Percentiles rank a stretch among this genome's conserved stretches.
Conservation (phyloP, 2,888 invertebrate genomes). For the Parascotia fuliginaria region DNA sequence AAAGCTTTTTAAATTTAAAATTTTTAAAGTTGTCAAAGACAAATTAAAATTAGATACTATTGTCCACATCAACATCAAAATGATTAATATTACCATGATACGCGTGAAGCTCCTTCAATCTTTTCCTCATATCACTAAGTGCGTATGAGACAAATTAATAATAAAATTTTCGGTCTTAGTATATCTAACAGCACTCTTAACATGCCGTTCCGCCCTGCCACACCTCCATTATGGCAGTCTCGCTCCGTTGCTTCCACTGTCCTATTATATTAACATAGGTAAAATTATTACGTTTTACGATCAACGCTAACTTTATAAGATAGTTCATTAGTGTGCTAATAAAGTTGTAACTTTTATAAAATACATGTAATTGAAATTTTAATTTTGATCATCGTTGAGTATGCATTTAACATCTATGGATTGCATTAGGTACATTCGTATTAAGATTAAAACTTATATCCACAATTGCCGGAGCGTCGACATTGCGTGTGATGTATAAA, state of each 20-base stretch:
- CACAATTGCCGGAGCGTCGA: too few species aligned
- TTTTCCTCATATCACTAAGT: neutral
- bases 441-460: too few species aligned
- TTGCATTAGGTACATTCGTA: too few species aligned
- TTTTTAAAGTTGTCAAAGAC: neutral
- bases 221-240: slow-evolving; percentile 66
- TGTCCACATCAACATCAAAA: neutral
- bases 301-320: slow-evolving; percentile 38
- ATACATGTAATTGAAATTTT: neutral
- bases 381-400: neutral
- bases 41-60: neutral
- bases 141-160: slow-evolving; percentile 23
- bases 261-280: slow-evolving; percentile 70
- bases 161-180: slow-evolving; percentile 35
- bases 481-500: too few species aligned
- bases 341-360: slow-evolving; percentile 12
- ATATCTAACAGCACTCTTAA: slow-evolving; percentile 53
- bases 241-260: slow-evolving; percentile 75
- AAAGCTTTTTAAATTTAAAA: too few species aligned
- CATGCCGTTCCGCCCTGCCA: slow-evolving; percentile 70
- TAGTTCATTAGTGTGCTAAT: slow-evolving; percentile 28
- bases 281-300: slow-evolving; percentile 47
- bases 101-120: neutral
- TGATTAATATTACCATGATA: neutral
- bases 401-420: too few species aligned